phyloP scores from a whole-genome alignment of 2,113 vertebrate species.

The Callopanchax toddi region DNA sequence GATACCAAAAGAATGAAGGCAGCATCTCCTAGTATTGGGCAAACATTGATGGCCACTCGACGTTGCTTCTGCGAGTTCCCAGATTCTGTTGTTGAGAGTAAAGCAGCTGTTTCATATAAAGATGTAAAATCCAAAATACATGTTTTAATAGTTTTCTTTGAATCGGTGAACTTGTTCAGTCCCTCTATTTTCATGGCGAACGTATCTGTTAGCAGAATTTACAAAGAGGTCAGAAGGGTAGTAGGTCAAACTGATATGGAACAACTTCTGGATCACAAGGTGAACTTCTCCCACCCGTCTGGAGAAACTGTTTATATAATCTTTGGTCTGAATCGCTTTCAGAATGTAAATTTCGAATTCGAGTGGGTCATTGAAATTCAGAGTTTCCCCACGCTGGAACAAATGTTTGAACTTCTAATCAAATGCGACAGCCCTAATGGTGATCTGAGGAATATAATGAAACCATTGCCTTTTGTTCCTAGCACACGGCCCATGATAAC shows the following conservation, averaged over 20 bases:
- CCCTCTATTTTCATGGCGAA: background rate
- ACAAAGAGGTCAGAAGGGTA: background rate
- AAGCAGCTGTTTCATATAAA: too few species aligned
- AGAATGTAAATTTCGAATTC: background rate
- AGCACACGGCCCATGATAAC: constrained; percentile 8
- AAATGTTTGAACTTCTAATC: constrained; percentile 8
- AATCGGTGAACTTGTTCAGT: background rate
- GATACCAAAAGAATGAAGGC: too few species aligned
- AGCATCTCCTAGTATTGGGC: too few species aligned
- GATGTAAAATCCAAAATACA: background rate
- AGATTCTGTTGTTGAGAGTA: too few species aligned
- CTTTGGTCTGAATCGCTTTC: background rate
- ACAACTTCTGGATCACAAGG: background rate
- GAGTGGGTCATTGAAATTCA: constrained; percentile 5
- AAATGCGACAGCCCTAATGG: background rate
- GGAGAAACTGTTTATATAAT: background rate
- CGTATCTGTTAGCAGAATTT: background rate
- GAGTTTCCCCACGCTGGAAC: background rate
- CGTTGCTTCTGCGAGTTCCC: too few species aligned
- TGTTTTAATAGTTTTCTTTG: background rate
- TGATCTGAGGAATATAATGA: constrained; percentile 18
- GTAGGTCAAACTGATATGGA: background rate
- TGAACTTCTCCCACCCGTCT: background rate
- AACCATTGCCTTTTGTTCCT: constrained; percentile 33
- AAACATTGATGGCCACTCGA: too few species aligned